Evolutionary conservation across 1,140 invertebrate species (phyloP).

Genomic region (Scylla paramamosain): DNA sequence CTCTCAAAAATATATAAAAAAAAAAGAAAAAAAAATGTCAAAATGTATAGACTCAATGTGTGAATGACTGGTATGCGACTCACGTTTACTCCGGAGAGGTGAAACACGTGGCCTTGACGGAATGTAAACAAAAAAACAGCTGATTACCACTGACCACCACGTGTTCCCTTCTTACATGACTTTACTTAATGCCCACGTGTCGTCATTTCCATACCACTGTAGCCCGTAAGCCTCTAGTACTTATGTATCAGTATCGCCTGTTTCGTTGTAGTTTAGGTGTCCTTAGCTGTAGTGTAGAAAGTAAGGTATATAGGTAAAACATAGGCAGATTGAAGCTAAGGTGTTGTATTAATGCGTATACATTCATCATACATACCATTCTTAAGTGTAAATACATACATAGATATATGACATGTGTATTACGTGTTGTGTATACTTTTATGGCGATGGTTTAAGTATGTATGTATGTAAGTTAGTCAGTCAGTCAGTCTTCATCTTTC

Average conservation of each 20-base stretch:
- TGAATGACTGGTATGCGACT: neutral
- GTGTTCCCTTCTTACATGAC: neutral
- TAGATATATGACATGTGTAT: neutral
- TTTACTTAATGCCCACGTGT: neutral
- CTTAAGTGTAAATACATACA: neutral
- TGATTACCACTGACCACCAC: neutral
- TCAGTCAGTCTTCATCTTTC: no score
- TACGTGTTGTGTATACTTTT: neutral
- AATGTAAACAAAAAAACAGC: conserved; percentile 14
- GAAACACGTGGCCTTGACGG: neutral
- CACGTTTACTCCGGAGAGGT: neutral
- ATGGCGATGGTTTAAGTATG: neutral
- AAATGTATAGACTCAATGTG: neutral
- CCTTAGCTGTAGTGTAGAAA: neutral
- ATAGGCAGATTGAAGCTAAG: neutral
- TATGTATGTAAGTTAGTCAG: no score
- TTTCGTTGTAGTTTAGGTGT: neutral
- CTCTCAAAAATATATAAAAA: no score
- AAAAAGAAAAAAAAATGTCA: neutral
- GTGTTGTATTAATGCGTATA: neutral
- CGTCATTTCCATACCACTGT: neutral
- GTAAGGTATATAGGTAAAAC: neutral
- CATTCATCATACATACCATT: neutral
- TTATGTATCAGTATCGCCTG: neutral
- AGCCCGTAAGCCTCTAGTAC: neutral